phyloP scores from a whole-genome alignment of 2,888 invertebrate species.

The Fabriciana adippe region DNA sequence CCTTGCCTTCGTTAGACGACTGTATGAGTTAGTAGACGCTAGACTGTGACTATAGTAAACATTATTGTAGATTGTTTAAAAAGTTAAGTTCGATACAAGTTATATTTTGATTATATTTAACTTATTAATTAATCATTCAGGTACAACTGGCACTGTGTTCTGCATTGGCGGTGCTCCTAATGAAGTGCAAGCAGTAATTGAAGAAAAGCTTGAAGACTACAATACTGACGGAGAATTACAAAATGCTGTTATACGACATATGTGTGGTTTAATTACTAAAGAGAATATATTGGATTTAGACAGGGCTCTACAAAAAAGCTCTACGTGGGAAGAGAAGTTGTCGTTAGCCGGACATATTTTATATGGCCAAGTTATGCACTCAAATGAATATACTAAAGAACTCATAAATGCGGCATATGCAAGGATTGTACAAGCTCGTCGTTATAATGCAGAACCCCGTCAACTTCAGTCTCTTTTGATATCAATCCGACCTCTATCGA shows the following conservation, averaged over 20 bases:
- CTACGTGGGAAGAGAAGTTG: conserved; percentile 52
- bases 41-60: too few relatives aligned
- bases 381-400: conserved; percentile 37
- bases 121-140: conserved; percentile 36
- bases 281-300: conserved; percentile 37
- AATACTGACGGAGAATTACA: too few relatives aligned
- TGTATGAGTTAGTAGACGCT: too few relatives aligned
- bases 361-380: conserved; percentile 53
- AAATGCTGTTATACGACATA: background rate
- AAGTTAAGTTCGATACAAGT: background rate
- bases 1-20: too few relatives aligned
- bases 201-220: too few relatives aligned
- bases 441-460: too few relatives aligned
- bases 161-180: conserved; percentile 36
- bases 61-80: background rate
- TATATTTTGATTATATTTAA: background rate
- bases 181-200: too few relatives aligned
- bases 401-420: too few relatives aligned
- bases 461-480: too few relatives aligned
- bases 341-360: conserved; percentile 48
- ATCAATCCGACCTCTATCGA: too few relatives aligned
- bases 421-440: too few relatives aligned
- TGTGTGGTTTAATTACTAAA: conserved; percentile 54
- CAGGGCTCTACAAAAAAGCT: conserved; percentile 25
- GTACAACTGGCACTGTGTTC: conserved; percentile 58